These are phyloP conservation scores for Girardia tigrina DNA, from an alignment of 2,888 invertebrate genomes.

Conservation along the genomic window DNA sequence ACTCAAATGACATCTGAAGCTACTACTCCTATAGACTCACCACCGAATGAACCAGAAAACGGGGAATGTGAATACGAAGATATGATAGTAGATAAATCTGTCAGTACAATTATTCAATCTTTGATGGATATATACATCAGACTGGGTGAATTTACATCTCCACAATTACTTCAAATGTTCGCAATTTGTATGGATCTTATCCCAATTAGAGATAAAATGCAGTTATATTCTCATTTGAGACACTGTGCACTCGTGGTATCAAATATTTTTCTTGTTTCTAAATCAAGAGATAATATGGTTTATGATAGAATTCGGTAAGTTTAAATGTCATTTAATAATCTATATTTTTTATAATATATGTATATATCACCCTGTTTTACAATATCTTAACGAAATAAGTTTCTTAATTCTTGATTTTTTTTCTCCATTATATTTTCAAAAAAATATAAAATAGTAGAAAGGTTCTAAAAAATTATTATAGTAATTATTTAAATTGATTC, in stretches of 20 bases:
- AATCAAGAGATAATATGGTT: not conserved
- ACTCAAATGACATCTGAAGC: constrained; percentile 1
- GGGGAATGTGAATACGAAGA: not conserved
- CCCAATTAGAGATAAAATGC: not conserved
- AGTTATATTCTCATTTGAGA: not conserved
- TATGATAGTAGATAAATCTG: not conserved
- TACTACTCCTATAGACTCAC: not conserved
- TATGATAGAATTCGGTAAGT: not conserved
- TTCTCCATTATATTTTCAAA: too few relatives aligned
- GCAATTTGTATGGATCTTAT: not conserved
- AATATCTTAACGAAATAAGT: too few relatives aligned
- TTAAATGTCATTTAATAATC: too few relatives aligned
- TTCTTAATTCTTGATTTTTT: too few relatives aligned
- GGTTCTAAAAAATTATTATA: too few relatives aligned
- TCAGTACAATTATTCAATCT: not conserved
- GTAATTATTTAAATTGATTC: too few relatives aligned
- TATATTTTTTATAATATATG: too few relatives aligned
- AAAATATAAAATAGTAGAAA: too few relatives aligned
- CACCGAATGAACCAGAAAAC: not conserved
- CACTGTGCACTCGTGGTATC: not conserved
- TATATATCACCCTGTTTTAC: too few relatives aligned
- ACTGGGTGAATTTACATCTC: not conserved
- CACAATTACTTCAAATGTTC: not conserved
- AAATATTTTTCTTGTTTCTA: not conserved
- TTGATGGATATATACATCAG: not conserved